These are phyloP conservation scores for Pharmacophagus antenor DNA, from an alignment of 2,888 invertebrate species.

Conservation along the genomic window DNA sequence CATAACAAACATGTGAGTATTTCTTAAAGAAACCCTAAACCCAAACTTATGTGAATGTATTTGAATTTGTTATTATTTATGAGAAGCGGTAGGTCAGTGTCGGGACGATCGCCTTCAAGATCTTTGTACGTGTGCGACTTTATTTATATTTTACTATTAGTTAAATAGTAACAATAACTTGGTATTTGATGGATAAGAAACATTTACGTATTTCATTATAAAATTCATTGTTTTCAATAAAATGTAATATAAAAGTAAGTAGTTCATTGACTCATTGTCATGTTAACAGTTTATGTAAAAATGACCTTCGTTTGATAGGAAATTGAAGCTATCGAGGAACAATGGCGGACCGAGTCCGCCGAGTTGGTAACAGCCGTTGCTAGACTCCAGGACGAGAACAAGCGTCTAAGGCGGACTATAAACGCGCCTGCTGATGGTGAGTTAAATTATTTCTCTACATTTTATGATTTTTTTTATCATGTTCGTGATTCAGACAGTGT, in stretches of 20 bases:
- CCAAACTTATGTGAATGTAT: background rate
- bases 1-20: background rate
- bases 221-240: background rate
- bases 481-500: background rate
- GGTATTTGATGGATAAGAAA: background rate
- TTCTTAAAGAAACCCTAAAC: background rate
- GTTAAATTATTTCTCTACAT: slow-evolving; percentile 31
- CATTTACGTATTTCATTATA: background rate
- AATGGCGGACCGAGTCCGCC: slow-evolving; percentile 96
- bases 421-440: slow-evolving; percentile 72
- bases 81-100: background rate
- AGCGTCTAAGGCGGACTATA: slow-evolving; percentile 83
- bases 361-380: slow-evolving; percentile 92
- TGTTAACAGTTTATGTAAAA: slow-evolving; percentile 6
- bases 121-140: background rate
- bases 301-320: slow-evolving; percentile 82
- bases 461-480: background rate
- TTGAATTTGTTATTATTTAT: background rate
- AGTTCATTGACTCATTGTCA: background rate
- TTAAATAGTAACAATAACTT: background rate
- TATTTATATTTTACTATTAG: background rate
- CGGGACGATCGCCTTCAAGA: background rate
- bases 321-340: slow-evolving; percentile 97
- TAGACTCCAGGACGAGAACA: slow-evolving; percentile 95
- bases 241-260: background rate